Evolutionary conservation across 2,113 vertebrate species (phyloP), one percentile per base, ranked within the genome.

Genomic region (Craseonycteris thonglongyai): DNA sequence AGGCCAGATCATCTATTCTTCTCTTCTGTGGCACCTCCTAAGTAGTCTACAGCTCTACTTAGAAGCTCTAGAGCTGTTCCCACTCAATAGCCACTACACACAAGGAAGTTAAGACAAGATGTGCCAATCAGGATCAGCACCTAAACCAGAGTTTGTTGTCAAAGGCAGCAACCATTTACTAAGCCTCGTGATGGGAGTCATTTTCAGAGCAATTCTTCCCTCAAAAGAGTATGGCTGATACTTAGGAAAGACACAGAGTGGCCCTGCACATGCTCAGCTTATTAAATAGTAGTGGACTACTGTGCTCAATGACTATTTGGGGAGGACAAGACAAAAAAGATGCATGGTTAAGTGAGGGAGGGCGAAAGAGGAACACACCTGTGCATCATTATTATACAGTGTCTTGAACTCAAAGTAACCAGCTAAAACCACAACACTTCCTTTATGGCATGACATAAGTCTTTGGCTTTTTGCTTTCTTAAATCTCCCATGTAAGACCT

Each of bases 221-320:
- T 84, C 93, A 21, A 58, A 72, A 92, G 96, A 78, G 33, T 11
- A 74, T 89, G 97, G 97, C 95, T 95, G 97, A 97, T 61, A 76
- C 72, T 58, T 10, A 87, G 92, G 92, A 82, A 45, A 90, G 93
- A 97, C 96, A 96, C 90, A 91, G 95, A 93, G 95, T 97, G 54
- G 71, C 85, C 90, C 58, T 95, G 75, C 89, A 61, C 63, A 97
- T 54, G 92, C 93, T 89, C 94, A 75, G 38, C 92, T 95, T 94
- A 76, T 95, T 90, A 28, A 96, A 96, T 0, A 47, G 49, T 71
- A 94, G 84, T 90, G 85, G 72, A 58, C 81, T 96, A 85, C 92
- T 96, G 92, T 96, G 83, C 96, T 96, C 97, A 96, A 85, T 85
- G 92, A 94, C 93, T 96, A 82, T 91, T 82, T 94, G 88, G 89